Base-by-base conservation (phyloP, 2,888 invertebrate species). In the Polyommatus iphigenia region DNA sequence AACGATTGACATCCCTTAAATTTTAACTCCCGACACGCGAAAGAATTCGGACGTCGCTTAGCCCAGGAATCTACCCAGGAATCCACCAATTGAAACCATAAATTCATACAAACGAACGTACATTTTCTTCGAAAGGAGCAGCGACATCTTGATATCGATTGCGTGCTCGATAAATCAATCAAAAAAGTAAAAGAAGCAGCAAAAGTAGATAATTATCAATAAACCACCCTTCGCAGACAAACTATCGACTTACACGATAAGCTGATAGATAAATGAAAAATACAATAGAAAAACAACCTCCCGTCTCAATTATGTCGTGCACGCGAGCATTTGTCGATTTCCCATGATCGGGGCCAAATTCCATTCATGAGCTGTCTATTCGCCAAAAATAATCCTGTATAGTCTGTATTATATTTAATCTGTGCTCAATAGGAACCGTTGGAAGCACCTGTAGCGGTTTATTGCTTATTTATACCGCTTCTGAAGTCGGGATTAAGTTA, bases 401-500 rank as follows among this genome's bases (percentile, higher is more conserved):
- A 85, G 88, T 84, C 85, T 86, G 84, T 79, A 85, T 86, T 87
- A 85, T 85, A 82, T 85, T 85, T 86, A 87, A 88, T 84, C 85
- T 86, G 85, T 78, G 86, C 86, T 85, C 86, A 84, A 87, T 88
- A 87, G 87, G 87, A 90, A 88, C 88, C 86, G 88, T 87, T 84
- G 83, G 84, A 85, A 85, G 87, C 91, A 92, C 93, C 93, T 92
- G 93, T 89, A 90, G 88, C 89, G 90, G 90, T 92, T 92, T 92
- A 92, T 93, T 89, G 90, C 90, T 92, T 93, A 93, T 93, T 93
- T 93, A 93, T 92, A 89, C 90, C 87, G 88, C 87, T 89, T 88
- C 92, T 92, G 89, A 91, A 91, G 88, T 88, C 86, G 83, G 90
- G 93, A 93, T 93, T 93, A 93, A 93, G 92, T 93, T 93, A 93